These are phyloP conservation scores for Punctoribates punctum DNA, from an alignment of 2,888 invertebrate species.

Conservation along the genomic window DNA sequence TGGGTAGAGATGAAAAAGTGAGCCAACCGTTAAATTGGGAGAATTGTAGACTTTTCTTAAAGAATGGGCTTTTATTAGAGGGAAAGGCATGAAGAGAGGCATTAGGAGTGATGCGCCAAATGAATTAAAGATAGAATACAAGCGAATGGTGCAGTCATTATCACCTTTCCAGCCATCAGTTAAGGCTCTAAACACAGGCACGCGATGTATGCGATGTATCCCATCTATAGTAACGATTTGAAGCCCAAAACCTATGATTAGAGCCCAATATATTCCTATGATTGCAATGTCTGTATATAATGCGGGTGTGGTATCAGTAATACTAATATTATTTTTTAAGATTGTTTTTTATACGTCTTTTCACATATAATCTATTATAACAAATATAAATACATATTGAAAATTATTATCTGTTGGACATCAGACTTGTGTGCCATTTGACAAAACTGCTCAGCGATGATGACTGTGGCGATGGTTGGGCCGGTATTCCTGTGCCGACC, in stretches of 20 bases:
- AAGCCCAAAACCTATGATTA: slow-evolving; percentile 1
- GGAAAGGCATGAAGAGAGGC: neutral
- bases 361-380: neutral
- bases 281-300: slow-evolving; percentile 6
- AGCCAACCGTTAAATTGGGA: slow-evolving; percentile 1
- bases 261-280: neutral
- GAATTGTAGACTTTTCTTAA: neutral
- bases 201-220: neutral
- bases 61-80: neutral
- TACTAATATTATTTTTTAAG: slow-evolving; percentile 22
- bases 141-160: neutral
- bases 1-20: neutral
- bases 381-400: neutral
- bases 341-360: neutral
- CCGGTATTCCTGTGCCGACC: neutral
- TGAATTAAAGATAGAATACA: neutral
- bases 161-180: slow-evolving; percentile 27
- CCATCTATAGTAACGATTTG: neutral
- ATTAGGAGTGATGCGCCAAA: neutral
- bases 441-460: slow-evolving; percentile 24
- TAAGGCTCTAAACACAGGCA: slow-evolving; percentile 20
- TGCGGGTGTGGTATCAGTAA: slow-evolving; percentile 30
- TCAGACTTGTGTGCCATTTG: slow-evolving; percentile 25
- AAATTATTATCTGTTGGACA: slow-evolving; percentile 31
- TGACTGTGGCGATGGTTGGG: neutral